Evolutionary conservation across 2,797 vertebrate species (phyloP).

Genomic region (Thaleichthys pacificus): DNA sequence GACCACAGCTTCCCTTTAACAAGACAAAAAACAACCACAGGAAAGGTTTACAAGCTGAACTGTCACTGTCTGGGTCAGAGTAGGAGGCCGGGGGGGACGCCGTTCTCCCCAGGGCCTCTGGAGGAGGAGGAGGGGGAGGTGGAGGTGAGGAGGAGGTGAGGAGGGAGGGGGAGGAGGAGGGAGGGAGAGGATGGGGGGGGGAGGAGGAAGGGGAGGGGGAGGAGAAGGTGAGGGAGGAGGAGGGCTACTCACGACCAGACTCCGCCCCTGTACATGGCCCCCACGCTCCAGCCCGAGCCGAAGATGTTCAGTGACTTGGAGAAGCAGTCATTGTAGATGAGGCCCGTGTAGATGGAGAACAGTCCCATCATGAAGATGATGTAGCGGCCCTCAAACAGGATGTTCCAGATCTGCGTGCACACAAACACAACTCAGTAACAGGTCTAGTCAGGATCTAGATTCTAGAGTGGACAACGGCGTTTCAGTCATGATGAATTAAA

Average conservation of each 20-base stretch:
- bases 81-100: too few relatives aligned
- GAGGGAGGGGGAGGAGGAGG: background rate
- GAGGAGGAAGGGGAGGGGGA: too few relatives aligned
- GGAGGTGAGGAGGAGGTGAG: background rate
- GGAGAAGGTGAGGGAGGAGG: background rate
- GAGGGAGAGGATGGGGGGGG: too few relatives aligned
- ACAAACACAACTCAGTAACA: conserved; percentile 19
- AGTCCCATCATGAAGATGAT: conserved; percentile 96
- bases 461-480: too few relatives aligned
- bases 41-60: background rate
- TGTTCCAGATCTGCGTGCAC: conserved; percentile 84
- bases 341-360: conserved; percentile 94
- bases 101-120: too few relatives aligned
- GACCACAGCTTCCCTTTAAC: conserved; percentile 36
- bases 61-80: too few relatives aligned
- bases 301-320: conserved; percentile 97
- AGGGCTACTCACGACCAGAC: conserved; percentile 80
- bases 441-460: background rate
- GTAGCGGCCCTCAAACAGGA: conserved; percentile 92
- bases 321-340: conserved; percentile 99
- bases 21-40: conserved; percentile 2
- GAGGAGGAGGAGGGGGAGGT: too few relatives aligned
- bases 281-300: conserved; percentile 89
- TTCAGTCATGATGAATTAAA: too few relatives aligned
- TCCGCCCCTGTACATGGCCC: conserved; percentile 75